These are phyloP conservation scores for Diprion similis DNA, from an alignment of 1,140 invertebrate genomes.

Conservation along the genomic window DNA sequence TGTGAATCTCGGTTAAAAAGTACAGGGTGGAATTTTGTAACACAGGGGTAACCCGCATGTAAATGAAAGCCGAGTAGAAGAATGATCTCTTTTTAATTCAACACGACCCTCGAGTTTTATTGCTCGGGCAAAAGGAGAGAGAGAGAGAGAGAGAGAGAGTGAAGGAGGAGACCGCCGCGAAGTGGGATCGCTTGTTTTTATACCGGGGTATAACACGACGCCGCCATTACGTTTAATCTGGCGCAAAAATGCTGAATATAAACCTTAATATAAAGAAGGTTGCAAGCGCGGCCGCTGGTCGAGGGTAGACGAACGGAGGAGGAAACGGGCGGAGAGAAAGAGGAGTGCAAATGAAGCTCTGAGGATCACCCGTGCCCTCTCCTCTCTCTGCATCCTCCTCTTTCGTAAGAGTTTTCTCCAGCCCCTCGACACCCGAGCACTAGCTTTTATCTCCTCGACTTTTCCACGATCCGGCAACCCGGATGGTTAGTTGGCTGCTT, in stretches of 20 bases:
- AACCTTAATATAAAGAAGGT: constrained; percentile 17
- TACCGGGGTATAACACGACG: neutral
- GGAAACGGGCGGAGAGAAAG: neutral
- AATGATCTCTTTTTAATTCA: neutral
- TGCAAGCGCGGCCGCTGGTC: neutral
- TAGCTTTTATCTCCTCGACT: too few relatives aligned
- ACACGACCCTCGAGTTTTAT: neutral
- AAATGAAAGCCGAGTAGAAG: neutral
- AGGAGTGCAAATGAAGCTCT: constrained; percentile 12
- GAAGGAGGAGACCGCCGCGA: neutral
- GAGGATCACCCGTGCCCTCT: neutral
- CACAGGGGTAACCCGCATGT: neutral
- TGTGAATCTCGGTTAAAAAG: neutral
- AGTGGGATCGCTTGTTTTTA: constrained; percentile 9
- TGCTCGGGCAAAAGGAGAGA: neutral
- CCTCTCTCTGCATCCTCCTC: neutral
- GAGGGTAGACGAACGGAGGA: neutral
- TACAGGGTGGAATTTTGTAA: too few relatives aligned
- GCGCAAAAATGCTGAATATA: constrained; percentile 18
- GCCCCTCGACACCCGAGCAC: neutral
- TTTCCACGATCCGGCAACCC: too few relatives aligned
- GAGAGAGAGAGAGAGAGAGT: neutral
- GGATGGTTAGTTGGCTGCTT: too few relatives aligned
- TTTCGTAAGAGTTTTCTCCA: neutral
- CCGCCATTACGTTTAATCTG: constrained; percentile 17